A percentile compares a stretch with the other conserved stretches of the same genome.
phyloP scores from a whole-genome alignment of 2,888 invertebrate genomes.

The Drosophila anceps region DNA sequence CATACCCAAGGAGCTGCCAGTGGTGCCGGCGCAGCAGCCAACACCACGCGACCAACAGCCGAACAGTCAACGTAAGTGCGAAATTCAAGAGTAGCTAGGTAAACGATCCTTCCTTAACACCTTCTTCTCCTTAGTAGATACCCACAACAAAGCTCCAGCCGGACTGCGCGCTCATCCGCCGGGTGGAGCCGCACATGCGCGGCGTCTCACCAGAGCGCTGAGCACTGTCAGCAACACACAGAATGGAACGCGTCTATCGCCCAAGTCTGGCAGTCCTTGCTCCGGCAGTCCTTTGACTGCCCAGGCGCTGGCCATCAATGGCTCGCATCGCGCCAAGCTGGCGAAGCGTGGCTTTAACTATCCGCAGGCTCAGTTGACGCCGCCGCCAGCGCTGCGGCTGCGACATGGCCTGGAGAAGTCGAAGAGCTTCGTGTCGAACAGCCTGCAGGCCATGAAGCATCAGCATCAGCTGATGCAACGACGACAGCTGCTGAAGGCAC shows the following conservation, averaged over 20 bases:
- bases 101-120: background rate
- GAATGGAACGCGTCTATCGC: constrained; percentile 46
- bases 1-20: constrained; percentile 82
- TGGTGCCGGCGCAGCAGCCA: constrained; percentile 35
- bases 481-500: constrained; percentile 54
- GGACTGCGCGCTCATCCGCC: constrained; percentile 55
- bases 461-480: constrained; percentile 72
- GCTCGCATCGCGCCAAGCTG: constrained; percentile 63
- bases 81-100: background rate
- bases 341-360: constrained; percentile 71
- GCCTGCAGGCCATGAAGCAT: constrained; percentile 76
- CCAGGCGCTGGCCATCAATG: constrained; percentile 69
- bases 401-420: constrained; percentile 82
- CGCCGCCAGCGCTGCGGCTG: constrained; percentile 65
- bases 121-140: constrained; percentile 11
- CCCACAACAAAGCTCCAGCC: constrained; percentile 2
- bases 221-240: constrained; percentile 52
- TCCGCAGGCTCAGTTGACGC: constrained; percentile 67
- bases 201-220: constrained; percentile 64
- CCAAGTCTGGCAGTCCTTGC: constrained; percentile 66
- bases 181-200: constrained; percentile 20
- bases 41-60: constrained; percentile 47
- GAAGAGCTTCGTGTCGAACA: constrained; percentile 84
- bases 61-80: constrained; percentile 34
- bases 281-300: constrained; percentile 73